Evolutionary conservation across 1,140 invertebrate genomes (phyloP), one percentile per base, ranked within the genome.

Genomic region (Phenacoccus solenopsis): DNA sequence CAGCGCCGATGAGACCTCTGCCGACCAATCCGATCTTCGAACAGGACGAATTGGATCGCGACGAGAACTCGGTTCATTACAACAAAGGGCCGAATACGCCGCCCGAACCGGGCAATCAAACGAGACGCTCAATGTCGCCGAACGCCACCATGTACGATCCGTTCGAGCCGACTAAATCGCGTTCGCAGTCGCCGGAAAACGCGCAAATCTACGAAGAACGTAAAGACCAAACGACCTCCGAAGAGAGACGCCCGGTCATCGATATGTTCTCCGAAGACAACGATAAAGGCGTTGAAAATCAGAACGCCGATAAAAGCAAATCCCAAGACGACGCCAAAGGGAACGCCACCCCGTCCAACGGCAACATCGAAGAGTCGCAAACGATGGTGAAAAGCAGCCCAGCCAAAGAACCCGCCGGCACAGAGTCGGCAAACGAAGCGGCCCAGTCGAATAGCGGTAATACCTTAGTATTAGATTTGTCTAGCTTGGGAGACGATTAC

Each of bases 101-200:
- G 1, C 84, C 84, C 0, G 85, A 85, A 73, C 85, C 84, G 0
- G 85, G 84, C 71, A 72, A 64, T 49, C 38, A 49, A 49, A 49
- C 38, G 4, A 10, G 25, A 74, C 73, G 38, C 72, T 74, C 10
- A 71, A 73, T 27, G 77, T 76, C 0, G 74, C 76, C 0, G 21
- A 84, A 83, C 1, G 84, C 83, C 10, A 86, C 86, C 3, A 86
- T 85, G 2, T 93, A 93, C 77, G 90, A 93, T 85, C 91, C 91
- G 0, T 93, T 91, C 76, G 90, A 92, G 76, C 90, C 90, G 1
- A 92, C 90, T 0, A 90, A 90, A 76, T 91, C 90, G 1, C 83
- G 89, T 1, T 89, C 88, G 0, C 79, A 80, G 0, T 78, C 79
- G 24, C 75, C 76, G 5, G 38, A 49, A 49, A 49, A 49, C 16